A percentile compares a stretch with the other conserved stretches of the same genome.
These are phyloP conservation scores for Elaphurus davidianus DNA, from an alignment of 2,113 vertebrate genomes.

Conservation along the genomic window DNA sequence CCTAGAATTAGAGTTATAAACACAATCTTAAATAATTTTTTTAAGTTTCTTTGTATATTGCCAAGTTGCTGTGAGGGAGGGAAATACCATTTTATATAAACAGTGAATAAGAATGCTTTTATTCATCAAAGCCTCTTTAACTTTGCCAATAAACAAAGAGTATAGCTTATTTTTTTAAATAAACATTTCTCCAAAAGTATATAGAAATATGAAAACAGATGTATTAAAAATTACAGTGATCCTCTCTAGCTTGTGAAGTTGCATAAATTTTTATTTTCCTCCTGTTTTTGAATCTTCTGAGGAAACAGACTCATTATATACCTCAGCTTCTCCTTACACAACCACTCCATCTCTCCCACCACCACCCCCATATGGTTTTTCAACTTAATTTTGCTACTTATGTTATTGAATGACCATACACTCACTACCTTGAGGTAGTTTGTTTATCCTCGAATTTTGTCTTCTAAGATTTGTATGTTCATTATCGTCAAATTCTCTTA, in stretches of 20 bases:
- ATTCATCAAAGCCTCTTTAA: background rate
- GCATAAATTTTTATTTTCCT: background rate
- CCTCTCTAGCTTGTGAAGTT: background rate
- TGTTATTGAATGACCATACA: background rate
- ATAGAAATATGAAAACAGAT: background rate
- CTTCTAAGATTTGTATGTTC: background rate
- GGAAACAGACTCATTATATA: background rate
- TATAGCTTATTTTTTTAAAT: background rate
- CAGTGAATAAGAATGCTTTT: background rate
- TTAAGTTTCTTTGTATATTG: background rate
- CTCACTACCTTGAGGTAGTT: background rate
- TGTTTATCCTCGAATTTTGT: background rate
- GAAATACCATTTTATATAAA: conserved; percentile 22
- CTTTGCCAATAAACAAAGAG: background rate
- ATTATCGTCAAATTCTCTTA: background rate
- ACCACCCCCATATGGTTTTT: background rate
- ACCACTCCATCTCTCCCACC: background rate
- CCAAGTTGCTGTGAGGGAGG: background rate
- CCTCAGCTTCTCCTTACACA: background rate
- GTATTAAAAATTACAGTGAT: background rate
- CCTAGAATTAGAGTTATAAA: background rate
- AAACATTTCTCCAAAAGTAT: background rate
- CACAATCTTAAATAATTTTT: background rate
- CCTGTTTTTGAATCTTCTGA: background rate
- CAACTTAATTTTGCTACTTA: background rate